Base-by-base conservation (phyloP, 1,140 invertebrate genomes). In the Atta colombica region DNA sequence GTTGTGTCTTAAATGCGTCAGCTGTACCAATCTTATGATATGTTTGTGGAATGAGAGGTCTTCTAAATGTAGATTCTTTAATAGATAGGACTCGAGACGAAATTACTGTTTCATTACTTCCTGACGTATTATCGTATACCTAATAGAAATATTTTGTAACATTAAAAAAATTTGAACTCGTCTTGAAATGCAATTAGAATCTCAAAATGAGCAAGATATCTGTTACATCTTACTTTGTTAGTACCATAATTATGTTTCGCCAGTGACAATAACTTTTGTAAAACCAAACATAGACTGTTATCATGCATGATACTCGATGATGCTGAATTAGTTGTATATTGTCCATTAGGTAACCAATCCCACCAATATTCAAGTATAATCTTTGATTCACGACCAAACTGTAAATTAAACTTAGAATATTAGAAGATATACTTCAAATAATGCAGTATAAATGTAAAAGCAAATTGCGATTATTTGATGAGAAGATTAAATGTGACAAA, bases 321-420 rank as follows among this genome's bases (percentile, higher is more conserved):
- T 65, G 88, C 69, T 14, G 90, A 77, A 71, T 91, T 93, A 74
- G 89, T 89, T 55, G 16, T 61, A n/a, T 71, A 75, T 25, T 86
- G 85, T 49, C 95, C 94, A 39, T 82, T 92, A 90, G 78, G 77
- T 63, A 93, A 89, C 1, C 95, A 94, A 87, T 97, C 96, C 98
- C 98, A 99, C 96, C 97, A 97, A 94, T 99, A 99, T 93, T 98
- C 98, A 63, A 99, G 94, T 86, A 97, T 96, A 28, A 99, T 93
- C 94, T 97, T 98, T 0, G 97, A 97, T 88, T 98, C 97, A 74
- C 96, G 96, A 14, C 98, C 98, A 95, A 98, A 97, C 97, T 97
- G 78, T 2, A 51, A 51, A 16, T 86, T 77, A 88, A 88, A 74
- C 21, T 88, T 81, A 4, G 14, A 78, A 85, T 75, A 85, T 90